A percentile compares a stretch with the other conserved stretches of the same genome.
Evolutionary conservation across 2,888 invertebrate genomes (phyloP).

Genomic region (Heliconius aoede): DNA sequence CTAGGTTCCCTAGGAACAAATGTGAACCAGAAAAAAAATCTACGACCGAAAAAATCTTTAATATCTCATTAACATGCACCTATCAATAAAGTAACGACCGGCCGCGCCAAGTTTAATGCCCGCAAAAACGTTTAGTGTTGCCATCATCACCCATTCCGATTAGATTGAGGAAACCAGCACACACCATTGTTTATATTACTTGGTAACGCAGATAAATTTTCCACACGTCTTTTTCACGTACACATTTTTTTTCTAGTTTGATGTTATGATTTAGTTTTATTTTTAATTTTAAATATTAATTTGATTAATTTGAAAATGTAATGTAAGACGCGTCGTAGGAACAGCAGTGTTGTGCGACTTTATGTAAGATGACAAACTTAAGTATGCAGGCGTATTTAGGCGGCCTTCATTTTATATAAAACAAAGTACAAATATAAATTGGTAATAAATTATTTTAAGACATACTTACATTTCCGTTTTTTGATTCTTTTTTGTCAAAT

Average conservation of each 20-base stretch:
- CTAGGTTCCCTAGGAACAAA: background rate
- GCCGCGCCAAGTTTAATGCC: slow-evolving; percentile 57
- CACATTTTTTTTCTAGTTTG: slow-evolving; percentile 11
- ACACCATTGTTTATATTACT: slow-evolving; percentile 36
- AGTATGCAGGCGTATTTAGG: too few relatives aligned
- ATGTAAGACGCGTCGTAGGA: background rate
- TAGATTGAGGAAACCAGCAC: slow-evolving; percentile 50
- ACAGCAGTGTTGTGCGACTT: too few relatives aligned
- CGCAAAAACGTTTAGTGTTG: slow-evolving; percentile 56
- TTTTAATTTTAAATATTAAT: background rate
- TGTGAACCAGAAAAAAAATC: background rate
- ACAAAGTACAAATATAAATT: too few relatives aligned
- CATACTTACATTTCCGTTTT: too few relatives aligned
- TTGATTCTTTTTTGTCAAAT: too few relatives aligned
- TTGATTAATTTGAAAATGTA: background rate
- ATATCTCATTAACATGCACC: slow-evolving; percentile 58
- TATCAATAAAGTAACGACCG: slow-evolving; percentile 60
- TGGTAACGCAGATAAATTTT: slow-evolving; percentile 32
- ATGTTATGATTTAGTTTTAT: background rate
- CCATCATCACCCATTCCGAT: slow-evolving; percentile 51
- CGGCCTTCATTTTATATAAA: too few relatives aligned
- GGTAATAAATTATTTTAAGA: too few relatives aligned
- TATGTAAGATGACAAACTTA: too few relatives aligned
- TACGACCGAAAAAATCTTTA: slow-evolving; percentile 17
- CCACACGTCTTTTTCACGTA: slow-evolving; percentile 16